phyloP scores from a whole-genome alignment of 1,140 invertebrate genomes.

The Linepithema humile region DNA sequence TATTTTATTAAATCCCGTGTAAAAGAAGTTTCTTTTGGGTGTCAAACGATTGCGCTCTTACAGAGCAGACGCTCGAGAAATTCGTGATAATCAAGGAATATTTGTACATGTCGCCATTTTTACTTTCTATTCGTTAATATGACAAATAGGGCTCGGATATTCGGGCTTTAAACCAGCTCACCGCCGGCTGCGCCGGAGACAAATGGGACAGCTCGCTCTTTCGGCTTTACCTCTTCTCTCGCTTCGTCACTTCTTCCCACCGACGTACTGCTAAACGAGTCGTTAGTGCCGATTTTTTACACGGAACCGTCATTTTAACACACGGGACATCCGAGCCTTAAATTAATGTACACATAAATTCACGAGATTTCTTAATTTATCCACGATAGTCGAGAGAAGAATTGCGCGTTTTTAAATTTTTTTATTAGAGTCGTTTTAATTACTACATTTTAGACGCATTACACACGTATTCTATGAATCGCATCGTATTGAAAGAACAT shows the following conservation, averaged over 20 bases:
- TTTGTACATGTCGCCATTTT: slow-evolving; percentile 51
- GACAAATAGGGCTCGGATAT: slow-evolving; percentile 49
- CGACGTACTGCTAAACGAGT: slow-evolving; percentile 49
- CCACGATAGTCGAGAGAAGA: not conserved
- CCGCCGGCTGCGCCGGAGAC: slow-evolving; percentile 33
- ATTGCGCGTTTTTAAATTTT: not conserved
- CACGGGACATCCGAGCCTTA: slow-evolving; percentile 36
- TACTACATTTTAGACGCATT: not conserved
- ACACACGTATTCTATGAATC: not conserved
- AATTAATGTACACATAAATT: slow-evolving; percentile 48
- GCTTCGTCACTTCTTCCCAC: slow-evolving; percentile 1
- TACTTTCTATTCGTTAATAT: slow-evolving; percentile 57
- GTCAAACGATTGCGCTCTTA: too few relatives aligned
- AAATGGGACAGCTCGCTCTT: slow-evolving; percentile 47
- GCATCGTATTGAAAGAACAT: not conserved
- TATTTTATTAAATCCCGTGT: slow-evolving; percentile 4
- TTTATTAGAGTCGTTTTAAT: not conserved
- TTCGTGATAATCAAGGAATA: slow-evolving; percentile 25
- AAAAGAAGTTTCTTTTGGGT: too few relatives aligned
- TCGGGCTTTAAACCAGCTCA: slow-evolving; percentile 45
- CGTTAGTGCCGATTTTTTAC: slow-evolving; percentile 54
- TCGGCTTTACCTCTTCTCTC: slow-evolving; percentile 7
- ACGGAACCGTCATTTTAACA: slow-evolving; percentile 25
- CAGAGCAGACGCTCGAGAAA: slow-evolving; percentile 19
- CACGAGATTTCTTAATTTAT: slow-evolving; percentile 40